phyloP scores from a whole-genome alignment of 2,888 invertebrate species.

The Tetanocera ferruginea region DNA sequence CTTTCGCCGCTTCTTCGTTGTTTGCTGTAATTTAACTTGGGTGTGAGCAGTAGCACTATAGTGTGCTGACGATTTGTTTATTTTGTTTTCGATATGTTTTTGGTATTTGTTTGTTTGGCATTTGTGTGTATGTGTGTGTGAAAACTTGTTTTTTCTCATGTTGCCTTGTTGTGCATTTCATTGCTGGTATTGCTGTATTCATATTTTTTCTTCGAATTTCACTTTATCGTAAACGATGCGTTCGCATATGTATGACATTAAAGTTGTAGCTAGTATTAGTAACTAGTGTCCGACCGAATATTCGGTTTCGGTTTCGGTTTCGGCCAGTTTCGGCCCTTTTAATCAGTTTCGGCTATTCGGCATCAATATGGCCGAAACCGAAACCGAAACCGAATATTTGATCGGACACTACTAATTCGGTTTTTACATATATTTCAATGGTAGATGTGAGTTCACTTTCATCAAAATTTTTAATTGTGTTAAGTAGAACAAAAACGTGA shows the following conservation, averaged over 20 bases:
- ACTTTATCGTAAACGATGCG: background rate
- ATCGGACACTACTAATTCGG: too few species aligned
- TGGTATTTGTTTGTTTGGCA: background rate
- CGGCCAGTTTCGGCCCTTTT: too few species aligned
- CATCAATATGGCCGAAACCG: too few species aligned
- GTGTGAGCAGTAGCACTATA: background rate
- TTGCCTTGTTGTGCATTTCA: constrained; percentile 7
- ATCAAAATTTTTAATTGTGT: too few species aligned
- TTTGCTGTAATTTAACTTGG: background rate
- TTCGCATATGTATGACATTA: background rate
- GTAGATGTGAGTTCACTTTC: too few species aligned
- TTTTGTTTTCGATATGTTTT: background rate
- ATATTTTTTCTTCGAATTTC: background rate
- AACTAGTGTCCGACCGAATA: too few species aligned
- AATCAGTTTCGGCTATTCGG: too few species aligned
- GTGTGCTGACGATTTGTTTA: background rate
- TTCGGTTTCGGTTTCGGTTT: too few species aligned
- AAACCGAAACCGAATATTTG: too few species aligned
- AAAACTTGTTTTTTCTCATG: constrained; percentile 28
- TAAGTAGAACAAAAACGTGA: too few species aligned
- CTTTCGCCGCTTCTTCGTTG: background rate
- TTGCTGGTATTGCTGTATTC: background rate
- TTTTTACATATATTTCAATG: too few species aligned
- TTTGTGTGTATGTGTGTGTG: background rate
- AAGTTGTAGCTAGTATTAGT: too few species aligned